Evolutionary conservation across 2,888 invertebrate species (phyloP).

Genomic region (Microctonus brassicae): DNA sequence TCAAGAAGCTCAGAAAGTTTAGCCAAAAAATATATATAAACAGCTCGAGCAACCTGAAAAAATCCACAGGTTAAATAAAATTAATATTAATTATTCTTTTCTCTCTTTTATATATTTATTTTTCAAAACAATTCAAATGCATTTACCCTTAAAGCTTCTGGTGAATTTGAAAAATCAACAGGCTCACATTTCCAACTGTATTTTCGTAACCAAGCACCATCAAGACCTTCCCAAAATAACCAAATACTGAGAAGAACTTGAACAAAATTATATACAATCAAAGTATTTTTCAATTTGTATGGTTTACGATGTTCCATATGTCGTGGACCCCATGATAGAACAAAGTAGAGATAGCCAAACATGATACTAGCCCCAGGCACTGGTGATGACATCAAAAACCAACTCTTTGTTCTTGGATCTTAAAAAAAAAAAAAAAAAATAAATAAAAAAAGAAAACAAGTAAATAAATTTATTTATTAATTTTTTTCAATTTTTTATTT

Average conservation of each 20-base stretch:
- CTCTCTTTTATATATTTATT: too few relatives aligned
- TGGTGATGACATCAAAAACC: conserved; percentile 83
- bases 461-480: too few relatives aligned
- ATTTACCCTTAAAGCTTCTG: conserved; percentile 84
- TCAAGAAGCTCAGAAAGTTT: conserved; percentile 92
- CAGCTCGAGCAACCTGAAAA: conserved; percentile 77
- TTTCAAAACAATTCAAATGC: not conserved
- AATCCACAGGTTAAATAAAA: conserved; percentile 24
- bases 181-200: conserved; percentile 95
- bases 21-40: conserved; percentile 89
- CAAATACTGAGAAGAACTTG: conserved; percentile 88
- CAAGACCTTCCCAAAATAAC: conserved; percentile 84
- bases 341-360: conserved; percentile 79
- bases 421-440: conserved; percentile 43
- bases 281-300: conserved; percentile 81
- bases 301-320: conserved; percentile 91
- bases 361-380: conserved; percentile 78
- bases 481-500: too few relatives aligned
- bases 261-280: conserved; percentile 88
- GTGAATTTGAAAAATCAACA: conserved; percentile 84
- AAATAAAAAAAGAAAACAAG: not conserved
- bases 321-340: conserved; percentile 83
- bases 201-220: conserved; percentile 82
- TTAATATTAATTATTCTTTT: conserved; percentile 2
- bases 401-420: conserved; percentile 80